A percentile compares a stretch with the other conserved stretches of the same genome.
phyloP scores from a whole-genome alignment of 2,113 vertebrate genomes.

The Thunnus thynnus region DNA sequence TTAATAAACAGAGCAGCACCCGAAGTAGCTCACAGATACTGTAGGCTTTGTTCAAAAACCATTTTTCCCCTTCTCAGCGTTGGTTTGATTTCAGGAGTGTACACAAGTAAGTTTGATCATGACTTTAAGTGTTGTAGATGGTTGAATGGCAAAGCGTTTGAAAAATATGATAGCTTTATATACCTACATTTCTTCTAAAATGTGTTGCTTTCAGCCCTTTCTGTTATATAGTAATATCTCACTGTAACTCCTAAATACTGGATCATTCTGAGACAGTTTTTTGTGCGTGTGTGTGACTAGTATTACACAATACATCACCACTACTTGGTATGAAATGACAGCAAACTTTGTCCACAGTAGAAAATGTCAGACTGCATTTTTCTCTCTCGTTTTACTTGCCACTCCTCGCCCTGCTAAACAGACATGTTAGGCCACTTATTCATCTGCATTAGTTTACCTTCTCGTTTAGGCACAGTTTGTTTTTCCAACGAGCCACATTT shows the following conservation, averaged over 20 bases:
- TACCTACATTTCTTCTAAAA: not conserved
- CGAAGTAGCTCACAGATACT: conserved; percentile 37
- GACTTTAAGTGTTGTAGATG: conserved; percentile 49
- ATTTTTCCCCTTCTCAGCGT: conserved; percentile 32
- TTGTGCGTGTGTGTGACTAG: not conserved
- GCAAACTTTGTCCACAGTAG: conserved; percentile 39
- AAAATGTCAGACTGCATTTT: conserved; percentile 56
- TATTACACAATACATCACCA: not conserved
- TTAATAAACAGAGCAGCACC: conserved; percentile 68
- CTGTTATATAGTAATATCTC: not conserved
- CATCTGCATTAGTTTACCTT: conserved; percentile 61
- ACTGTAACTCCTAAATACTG: not conserved
- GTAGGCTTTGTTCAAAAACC: conserved; percentile 63
- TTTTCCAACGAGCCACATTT: conserved; percentile 58
- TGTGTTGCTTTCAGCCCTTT: not conserved
- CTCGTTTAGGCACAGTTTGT: conserved; percentile 62
- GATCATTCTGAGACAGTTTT: not conserved
- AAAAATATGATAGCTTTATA: too few relatives aligned
- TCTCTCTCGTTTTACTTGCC: conserved; percentile 41
- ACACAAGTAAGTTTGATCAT: conserved; percentile 15
- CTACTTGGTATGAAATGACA: conserved; percentile 16
- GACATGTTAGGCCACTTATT: conserved; percentile 51
- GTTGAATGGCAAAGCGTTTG: not conserved
- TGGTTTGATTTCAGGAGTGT: conserved; percentile 20
- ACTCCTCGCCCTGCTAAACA: conserved; percentile 57